Evolutionary conservation across 2,113 vertebrate species (phyloP).

Genomic region (Octodon degus): DNA sequence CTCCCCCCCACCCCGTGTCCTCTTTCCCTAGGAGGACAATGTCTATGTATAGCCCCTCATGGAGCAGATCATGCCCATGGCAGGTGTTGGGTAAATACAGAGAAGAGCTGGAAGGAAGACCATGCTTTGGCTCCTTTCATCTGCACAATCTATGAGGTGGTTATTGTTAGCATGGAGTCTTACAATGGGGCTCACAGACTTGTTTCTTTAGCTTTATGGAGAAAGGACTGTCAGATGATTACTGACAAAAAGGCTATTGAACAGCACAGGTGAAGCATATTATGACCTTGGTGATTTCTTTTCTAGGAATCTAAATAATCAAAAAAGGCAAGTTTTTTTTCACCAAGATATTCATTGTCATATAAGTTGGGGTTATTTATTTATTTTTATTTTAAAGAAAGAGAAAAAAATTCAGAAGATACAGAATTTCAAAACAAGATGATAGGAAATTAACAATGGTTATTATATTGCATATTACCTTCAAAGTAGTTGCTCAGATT

Average conservation of each 20-base stretch:
- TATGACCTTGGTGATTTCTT: neutral
- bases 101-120: neutral
- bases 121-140: neutral
- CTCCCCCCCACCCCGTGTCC: neutral
- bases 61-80: no score
- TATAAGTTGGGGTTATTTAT: neutral
- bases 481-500: no score
- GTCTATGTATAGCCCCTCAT: neutral
- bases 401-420: no score
- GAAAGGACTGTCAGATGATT: conserved; percentile 33
- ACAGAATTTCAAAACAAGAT: no score
- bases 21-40: neutral
- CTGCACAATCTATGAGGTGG: neutral
- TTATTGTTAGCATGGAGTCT: neutral
- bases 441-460: no score
- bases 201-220: neutral
- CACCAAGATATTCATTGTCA: conserved; percentile 13
- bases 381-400: neutral
- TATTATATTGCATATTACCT: no score
- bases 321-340: conserved; percentile 15
- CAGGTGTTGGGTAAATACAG: neutral
- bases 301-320: conserved; percentile 15
- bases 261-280: neutral
- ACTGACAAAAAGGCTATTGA: neutral
- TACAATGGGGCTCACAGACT: neutral